A percentile compares a stretch with the other conserved stretches of the same genome.
phyloP scores from a whole-genome alignment of 2,797 vertebrate genomes.

The Cuniculus paca region DNA sequence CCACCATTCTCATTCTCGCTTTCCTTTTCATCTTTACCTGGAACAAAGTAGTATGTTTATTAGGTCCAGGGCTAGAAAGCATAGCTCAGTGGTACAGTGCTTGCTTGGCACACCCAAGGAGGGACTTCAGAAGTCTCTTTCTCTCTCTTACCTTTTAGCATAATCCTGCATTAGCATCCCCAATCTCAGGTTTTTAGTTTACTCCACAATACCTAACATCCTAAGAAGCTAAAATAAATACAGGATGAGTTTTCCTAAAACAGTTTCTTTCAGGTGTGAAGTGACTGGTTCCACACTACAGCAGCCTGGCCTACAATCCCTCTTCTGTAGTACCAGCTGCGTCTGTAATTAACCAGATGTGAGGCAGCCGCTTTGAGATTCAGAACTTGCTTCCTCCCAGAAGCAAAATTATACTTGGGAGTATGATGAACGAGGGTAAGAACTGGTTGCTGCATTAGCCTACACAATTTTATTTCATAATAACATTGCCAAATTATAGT shows the following conservation, averaged over 20 bases:
- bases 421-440: background rate
- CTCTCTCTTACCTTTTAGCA: background rate
- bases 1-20: background rate
- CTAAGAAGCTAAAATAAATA: background rate
- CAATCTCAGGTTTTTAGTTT: background rate
- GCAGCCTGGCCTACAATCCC: background rate
- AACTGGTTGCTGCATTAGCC: background rate
- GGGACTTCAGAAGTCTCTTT: background rate
- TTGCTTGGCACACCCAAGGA: background rate
- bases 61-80: background rate
- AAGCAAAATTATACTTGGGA: background rate
- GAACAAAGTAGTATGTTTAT: background rate
- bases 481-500: background rate
- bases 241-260: slow-evolving; percentile 3
- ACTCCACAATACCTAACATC: background rate
- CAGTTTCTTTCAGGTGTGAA: background rate
- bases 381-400: background rate
- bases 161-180: background rate
- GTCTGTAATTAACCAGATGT: background rate
- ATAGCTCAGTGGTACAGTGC: background rate
- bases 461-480: background rate
- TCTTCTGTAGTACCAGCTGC: background rate
- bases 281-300: background rate
- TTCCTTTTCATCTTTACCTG: slow-evolving; percentile 35
- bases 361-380: slow-evolving; percentile 1